Evolutionary conservation across 2,113 vertebrate species (phyloP), one percentile per base, ranked within the genome.

Genomic region (Rhinogobius similis): DNA sequence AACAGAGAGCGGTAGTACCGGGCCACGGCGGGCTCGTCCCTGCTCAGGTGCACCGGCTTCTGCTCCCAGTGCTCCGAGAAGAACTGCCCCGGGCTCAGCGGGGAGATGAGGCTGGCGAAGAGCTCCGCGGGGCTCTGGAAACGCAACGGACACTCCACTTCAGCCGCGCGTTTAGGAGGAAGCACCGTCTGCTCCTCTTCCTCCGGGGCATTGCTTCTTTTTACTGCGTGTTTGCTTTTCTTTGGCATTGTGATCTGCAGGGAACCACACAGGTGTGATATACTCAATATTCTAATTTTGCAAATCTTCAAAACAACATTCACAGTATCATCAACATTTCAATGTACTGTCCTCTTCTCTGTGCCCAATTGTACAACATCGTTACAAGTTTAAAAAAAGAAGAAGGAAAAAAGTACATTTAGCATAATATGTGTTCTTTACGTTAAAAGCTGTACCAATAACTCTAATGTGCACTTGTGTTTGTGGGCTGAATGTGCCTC

Each of bases 21-120:
- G 36, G 91, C 81, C 23, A 91, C 7, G 0, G 27, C 27, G 1
- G 87, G 82, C 46, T 96, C 93, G 1, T 88, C 81, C 10, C 95
- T 92, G 81, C 92, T 92, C 44, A 98, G 62, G 9, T 96, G 89
- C 72, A 97, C 85, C 0, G 95, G 96, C 63, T 96, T 95, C 81
- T 95, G 92, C 75, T 98, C 96, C 96, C 96, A 98, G 16, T 94
- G 93, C 10, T 95, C 93, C 59, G 72, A 76, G 83, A 96, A 98
- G 83, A 98, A 98, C 13, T 84, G 43, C 23, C 95, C 92, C 2
- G 73, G 77, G 13, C 86, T 82, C n/a, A 95, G 26, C 13, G 96
- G 96, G 18, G 91, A 87, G 70, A 98, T 94, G 63, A 98, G 90
- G 84, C 95, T 95, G 81, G 90, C 73, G 2, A 98, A 98, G 12